These are phyloP conservation scores for Hypselothyrea guttata DNA, from an alignment of 2,888 invertebrate species.

Conservation along the genomic window DNA sequence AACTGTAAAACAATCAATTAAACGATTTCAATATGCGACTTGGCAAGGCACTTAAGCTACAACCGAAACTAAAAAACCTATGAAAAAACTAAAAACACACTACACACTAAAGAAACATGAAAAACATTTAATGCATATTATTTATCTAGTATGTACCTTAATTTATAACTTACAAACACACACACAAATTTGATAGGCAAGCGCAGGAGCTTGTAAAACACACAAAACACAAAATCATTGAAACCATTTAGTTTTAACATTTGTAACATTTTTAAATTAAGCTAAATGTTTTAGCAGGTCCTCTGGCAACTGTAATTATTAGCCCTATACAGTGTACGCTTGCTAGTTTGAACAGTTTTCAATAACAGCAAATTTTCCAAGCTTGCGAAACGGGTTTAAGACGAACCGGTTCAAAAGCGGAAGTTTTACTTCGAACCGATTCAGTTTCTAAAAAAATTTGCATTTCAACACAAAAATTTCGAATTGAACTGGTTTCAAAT, in stretches of 20 bases:
- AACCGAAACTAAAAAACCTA: slow-evolving; percentile 26
- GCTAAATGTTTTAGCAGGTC: slow-evolving; percentile 33
- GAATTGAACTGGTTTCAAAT: too few relatives aligned
- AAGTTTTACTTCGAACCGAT: too few relatives aligned
- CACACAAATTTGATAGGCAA: slow-evolving; percentile 40
- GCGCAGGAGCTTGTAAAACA: slow-evolving; percentile 57
- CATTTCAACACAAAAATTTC: too few relatives aligned
- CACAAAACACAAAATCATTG: slow-evolving; percentile 53
- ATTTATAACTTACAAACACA: slow-evolving; percentile 48
- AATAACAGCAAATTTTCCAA: too few relatives aligned
- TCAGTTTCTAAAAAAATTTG: too few relatives aligned
- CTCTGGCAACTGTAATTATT: slow-evolving; percentile 36
- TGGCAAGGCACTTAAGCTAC: slow-evolving; percentile 49
- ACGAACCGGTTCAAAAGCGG: too few relatives aligned
- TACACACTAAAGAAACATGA: slow-evolving; percentile 27
- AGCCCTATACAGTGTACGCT: background rate
- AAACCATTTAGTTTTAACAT: slow-evolving; percentile 20
- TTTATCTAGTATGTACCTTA: slow-evolving; percentile 73
- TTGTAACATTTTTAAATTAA: slow-evolving; percentile 23
- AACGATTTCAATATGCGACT: slow-evolving; percentile 59
- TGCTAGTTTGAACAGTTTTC: too few relatives aligned
- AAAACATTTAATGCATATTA: slow-evolving; percentile 60
- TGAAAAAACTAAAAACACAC: slow-evolving; percentile 40
- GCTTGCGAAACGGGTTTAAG: too few relatives aligned
- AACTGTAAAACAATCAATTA: slow-evolving; percentile 67